Evolutionary conservation across 2,113 vertebrate genomes (phyloP).

Genomic region (Gymnocephalus cernua): DNA sequence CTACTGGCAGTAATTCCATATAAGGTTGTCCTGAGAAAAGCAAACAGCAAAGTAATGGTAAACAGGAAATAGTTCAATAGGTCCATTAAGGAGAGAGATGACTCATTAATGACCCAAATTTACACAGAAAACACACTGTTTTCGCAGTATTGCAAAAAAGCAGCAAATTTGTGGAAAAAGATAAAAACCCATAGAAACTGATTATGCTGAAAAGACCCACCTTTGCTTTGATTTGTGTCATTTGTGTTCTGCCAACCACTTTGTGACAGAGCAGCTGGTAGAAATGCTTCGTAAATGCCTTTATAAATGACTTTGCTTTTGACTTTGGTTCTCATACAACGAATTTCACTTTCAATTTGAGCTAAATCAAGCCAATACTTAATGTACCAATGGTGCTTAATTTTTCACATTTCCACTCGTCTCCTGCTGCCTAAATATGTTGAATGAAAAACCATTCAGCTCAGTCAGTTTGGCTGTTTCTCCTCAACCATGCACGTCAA

Average conservation of each 20-base stretch:
- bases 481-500: constrained; percentile 3
- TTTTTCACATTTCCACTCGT: constrained; percentile 57
- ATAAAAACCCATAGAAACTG: constrained; percentile 39
- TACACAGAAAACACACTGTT: constrained; percentile 52
- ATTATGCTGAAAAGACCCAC: constrained; percentile 50
- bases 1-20: constrained; percentile 51
- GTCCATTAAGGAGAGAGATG: constrained; percentile 72
- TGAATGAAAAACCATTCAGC: constrained; percentile 58
- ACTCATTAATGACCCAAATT: constrained; percentile 74
- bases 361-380: constrained; percentile 52
- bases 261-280: constrained; percentile 42
- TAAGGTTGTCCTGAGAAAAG: constrained; percentile 61
- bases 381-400: constrained; percentile 31
- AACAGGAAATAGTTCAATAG: constrained; percentile 81
- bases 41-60: constrained; percentile 67
- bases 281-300: constrained; percentile 60
- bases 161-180: constrained; percentile 36
- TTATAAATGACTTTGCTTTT: constrained; percentile 67
- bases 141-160: constrained; percentile 26
- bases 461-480: constrained; percentile 26
- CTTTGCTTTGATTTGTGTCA: constrained; percentile 61
- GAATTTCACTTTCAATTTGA: constrained; percentile 66
- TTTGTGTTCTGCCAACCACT: constrained; percentile 49
- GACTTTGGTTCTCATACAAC: constrained; percentile 55
- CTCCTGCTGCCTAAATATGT: constrained; percentile 25